phyloP scores from a whole-genome alignment of 2,888 invertebrate genomes.

The Drosophila sordidula region DNA sequence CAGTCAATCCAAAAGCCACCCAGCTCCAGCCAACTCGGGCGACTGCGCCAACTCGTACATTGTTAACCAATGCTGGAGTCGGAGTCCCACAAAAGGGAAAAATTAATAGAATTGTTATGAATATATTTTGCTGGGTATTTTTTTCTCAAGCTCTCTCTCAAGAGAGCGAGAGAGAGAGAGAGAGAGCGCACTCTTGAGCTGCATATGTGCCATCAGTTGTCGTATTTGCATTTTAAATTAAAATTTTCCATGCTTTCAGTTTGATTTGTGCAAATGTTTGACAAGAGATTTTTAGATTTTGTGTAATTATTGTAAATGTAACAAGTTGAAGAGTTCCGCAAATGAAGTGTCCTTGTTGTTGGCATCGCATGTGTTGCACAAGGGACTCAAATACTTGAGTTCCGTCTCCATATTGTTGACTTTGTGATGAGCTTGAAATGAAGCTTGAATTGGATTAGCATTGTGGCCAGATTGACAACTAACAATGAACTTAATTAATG shows the following conservation, averaged over 20 bases:
- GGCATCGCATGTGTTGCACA: slow-evolving; percentile 8
- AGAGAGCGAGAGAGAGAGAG: no score
- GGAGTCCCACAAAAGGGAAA: slow-evolving; percentile 47
- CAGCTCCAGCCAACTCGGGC: slow-evolving; percentile 11
- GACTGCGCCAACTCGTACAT: slow-evolving; percentile 17
- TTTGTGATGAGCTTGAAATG: slow-evolving; percentile 46
- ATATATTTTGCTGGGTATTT: slow-evolving; percentile 50
- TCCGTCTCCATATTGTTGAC: slow-evolving; percentile 36
- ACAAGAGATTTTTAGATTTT: slow-evolving; percentile 57
- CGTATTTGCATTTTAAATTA: slow-evolving; percentile 70
- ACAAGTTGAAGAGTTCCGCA: slow-evolving; percentile 30
- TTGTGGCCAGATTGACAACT: slow-evolving; percentile 22
- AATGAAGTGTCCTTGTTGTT: slow-evolving; percentile 51
- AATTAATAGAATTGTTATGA: slow-evolving; percentile 73
- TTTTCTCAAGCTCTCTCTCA: background rate
- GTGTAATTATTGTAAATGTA: slow-evolving; percentile 62
- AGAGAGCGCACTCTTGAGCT: slow-evolving; percentile 1
- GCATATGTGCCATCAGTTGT: slow-evolving; percentile 45
- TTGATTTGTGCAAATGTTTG: slow-evolving; percentile 66
- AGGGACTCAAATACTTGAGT: slow-evolving; percentile 17
- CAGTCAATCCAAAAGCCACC: slow-evolving; percentile 46
- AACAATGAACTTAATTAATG: slow-evolving; percentile 46
- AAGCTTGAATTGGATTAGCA: slow-evolving; percentile 42
- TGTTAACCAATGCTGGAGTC: slow-evolving; percentile 49
- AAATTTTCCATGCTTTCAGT: slow-evolving; percentile 46